Evolutionary conservation across 2,888 invertebrate species (phyloP).

Genomic region (Melieria omissa): DNA sequence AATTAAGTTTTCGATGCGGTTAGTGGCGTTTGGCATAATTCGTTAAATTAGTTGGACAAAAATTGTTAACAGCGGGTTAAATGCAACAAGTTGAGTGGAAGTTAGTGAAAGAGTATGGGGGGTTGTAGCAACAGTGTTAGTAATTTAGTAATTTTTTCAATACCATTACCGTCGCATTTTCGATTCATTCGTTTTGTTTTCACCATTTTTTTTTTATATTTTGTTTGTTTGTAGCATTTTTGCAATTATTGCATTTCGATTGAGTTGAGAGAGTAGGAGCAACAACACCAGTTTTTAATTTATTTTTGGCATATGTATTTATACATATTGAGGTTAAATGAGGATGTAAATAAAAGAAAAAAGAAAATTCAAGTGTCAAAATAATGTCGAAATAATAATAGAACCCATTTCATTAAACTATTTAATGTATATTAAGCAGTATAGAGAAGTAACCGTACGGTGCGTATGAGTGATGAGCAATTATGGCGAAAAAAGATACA

Average conservation of each 20-base stretch:
- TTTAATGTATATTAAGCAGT: neutral
- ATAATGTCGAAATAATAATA: slow-evolving; percentile 24
- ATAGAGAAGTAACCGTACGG: too few species aligned
- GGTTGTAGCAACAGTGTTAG: neutral
- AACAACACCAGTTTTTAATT: slow-evolving; percentile 60
- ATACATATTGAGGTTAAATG: slow-evolving; percentile 41
- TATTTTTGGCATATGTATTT: slow-evolving; percentile 18
- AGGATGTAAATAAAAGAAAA: slow-evolving; percentile 55
- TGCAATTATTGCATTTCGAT: slow-evolving; percentile 50
- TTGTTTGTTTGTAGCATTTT: slow-evolving; percentile 28
- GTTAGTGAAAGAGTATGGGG: slow-evolving; percentile 5
- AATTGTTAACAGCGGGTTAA: too few species aligned
- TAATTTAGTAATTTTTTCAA: slow-evolving; percentile 2
- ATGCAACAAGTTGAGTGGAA: too few species aligned
- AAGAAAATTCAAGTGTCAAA: slow-evolving; percentile 53
- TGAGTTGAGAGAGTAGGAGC: slow-evolving; percentile 47
- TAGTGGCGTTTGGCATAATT: too few species aligned
- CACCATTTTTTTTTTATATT: slow-evolving; percentile 12
- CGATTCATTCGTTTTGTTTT: slow-evolving; percentile 14
- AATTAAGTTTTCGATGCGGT: too few species aligned
- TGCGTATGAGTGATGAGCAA: too few species aligned
- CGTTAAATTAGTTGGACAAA: too few species aligned
- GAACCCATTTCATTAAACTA: neutral
- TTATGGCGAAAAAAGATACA: too few species aligned
- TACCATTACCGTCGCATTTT: slow-evolving; percentile 32